Percentiles rank a stretch among this genome's conserved stretches.
phyloP scores from a whole-genome alignment of 2,797 vertebrate genomes.

The Semotilus atromaculatus region DNA sequence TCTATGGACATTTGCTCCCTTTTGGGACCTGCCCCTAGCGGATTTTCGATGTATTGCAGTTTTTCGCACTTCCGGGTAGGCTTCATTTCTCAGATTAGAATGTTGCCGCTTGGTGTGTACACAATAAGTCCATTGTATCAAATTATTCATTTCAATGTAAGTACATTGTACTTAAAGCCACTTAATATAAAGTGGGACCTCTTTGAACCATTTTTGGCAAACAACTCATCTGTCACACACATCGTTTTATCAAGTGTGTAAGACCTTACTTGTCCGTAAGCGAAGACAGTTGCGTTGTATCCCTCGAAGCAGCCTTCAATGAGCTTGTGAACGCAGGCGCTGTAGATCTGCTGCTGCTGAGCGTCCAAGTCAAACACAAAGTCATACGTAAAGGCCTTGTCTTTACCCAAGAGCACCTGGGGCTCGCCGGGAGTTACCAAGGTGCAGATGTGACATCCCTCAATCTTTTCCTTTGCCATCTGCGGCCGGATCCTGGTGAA shows the following conservation, averaged over 20 bases:
- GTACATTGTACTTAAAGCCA: too few relatives aligned
- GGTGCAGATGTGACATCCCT: slow-evolving; percentile 96
- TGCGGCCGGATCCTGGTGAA: slow-evolving; percentile 91
- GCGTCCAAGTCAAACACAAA: slow-evolving; percentile 92
- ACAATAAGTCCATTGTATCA: too few relatives aligned
- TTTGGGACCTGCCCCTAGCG: too few relatives aligned
- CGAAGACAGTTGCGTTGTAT: slow-evolving; percentile 96
- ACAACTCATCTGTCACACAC: neutral
- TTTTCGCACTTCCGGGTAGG: too few relatives aligned
- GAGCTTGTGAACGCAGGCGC: slow-evolving; percentile 87
- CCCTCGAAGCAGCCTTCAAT: slow-evolving; percentile 97
- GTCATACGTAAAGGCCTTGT: slow-evolving; percentile 98
- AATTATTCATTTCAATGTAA: too few relatives aligned
- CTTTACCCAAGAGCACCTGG: slow-evolving; percentile 95
- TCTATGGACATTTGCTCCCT: too few relatives aligned
- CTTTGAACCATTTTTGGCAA: neutral
- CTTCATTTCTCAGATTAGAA: too few relatives aligned
- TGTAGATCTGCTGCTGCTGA: slow-evolving; percentile 87
- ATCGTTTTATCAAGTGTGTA: neutral
- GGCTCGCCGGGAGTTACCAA: slow-evolving; percentile 93
- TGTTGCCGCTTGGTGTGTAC: too few relatives aligned
- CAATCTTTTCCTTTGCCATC: slow-evolving; percentile 96
- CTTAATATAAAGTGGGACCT: too few relatives aligned
- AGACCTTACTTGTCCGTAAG: slow-evolving; percentile 90
- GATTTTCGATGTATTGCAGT: too few relatives aligned